Percentiles rank a stretch among this genome's conserved stretches.
Evolutionary conservation across 64 coral and sea anemone genomes (phyloP).

Genomic region (Stichodactyla helianthus): DNA sequence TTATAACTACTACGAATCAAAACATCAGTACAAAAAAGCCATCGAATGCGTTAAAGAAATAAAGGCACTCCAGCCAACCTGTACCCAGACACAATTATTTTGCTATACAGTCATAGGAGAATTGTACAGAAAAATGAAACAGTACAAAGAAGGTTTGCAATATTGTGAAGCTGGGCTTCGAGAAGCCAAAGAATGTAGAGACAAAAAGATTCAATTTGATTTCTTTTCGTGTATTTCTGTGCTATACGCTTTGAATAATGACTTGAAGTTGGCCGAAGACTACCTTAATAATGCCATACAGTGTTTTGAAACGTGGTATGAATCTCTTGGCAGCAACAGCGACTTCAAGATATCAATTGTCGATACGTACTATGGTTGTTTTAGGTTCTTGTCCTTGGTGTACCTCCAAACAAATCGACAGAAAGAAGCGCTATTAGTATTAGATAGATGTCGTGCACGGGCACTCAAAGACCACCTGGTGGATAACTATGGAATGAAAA

Average conservation of each 20-base stretch:
- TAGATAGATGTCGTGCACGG: slow-evolving; percentile 34
- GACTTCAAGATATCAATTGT: neutral
- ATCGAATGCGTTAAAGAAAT: neutral
- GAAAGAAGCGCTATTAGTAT: slow-evolving; percentile 24
- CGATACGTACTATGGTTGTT: neutral
- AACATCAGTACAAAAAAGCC: neutral
- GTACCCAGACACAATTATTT: neutral
- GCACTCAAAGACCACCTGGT: slow-evolving; percentile 24
- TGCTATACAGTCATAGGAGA: neutral
- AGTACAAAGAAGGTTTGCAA: neutral
- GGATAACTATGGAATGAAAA: neutral
- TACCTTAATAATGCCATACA: neutral
- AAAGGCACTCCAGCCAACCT: neutral
- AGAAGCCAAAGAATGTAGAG: neutral
- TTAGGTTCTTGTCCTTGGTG: neutral
- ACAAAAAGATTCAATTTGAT: neutral
- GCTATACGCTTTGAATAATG: neutral
- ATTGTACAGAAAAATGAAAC: neutral
- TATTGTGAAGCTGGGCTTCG: neutral
- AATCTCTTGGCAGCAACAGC: neutral
- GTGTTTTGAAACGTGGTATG: neutral
- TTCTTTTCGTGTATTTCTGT: neutral
- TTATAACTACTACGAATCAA: neutral
- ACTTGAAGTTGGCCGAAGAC: neutral
- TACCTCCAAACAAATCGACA: neutral